Evolutionary conservation across 2,888 invertebrate genomes (phyloP), one percentile per base, ranked within the genome.

Genomic region (Heteromurus nitidus): DNA sequence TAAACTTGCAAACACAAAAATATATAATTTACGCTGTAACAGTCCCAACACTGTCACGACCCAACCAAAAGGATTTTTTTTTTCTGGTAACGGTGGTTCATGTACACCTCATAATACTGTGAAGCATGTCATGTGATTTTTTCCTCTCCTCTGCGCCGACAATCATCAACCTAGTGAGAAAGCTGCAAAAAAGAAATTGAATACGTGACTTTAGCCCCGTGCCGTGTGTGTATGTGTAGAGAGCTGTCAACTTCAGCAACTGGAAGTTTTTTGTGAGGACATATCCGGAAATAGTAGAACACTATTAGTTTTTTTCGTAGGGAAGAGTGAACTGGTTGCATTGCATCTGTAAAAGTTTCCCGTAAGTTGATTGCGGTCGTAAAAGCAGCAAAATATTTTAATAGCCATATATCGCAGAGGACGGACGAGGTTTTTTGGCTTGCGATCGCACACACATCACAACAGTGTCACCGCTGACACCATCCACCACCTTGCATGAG

Each of bases 181-280:
- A 11, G 18, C 60, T 60, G 42, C 28, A 16, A 22, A n/a, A 55
- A 69, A 13, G 36, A 69, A 55, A 69, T 69, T 69, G 69, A 69
- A 69, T 69, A 69, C 69, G 69, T 69, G 69, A 69, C 69, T 69
- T 68, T 50, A 62, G 31, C 50, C 68, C 36, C 30, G 36, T 69
- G 20, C 11, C 55, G 36, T 31, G 69, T 55, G 55, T n/a, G n/a
- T n/a, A n/a, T n/a, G n/a, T n/a, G n/a, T n/a, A n/a, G n/a, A n/a
- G 13, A 31, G 16, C 55, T 55, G 69, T 69, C 55, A 53, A 31
- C 36, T 55, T 69, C 55, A 69, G 53, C 69, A 42, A 44, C 65
- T 22, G 44, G 22, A 42, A 42, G 9, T 13, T 18, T 20, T 18
- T 22, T 18, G 44, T 44, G n/a, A 44, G 44, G 13, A 44, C 36